A percentile compares a stretch with the other conserved stretches of the same genome.
phyloP scores from a whole-genome alignment of 1,140 invertebrate species.

The Octopus sinensis region DNA sequence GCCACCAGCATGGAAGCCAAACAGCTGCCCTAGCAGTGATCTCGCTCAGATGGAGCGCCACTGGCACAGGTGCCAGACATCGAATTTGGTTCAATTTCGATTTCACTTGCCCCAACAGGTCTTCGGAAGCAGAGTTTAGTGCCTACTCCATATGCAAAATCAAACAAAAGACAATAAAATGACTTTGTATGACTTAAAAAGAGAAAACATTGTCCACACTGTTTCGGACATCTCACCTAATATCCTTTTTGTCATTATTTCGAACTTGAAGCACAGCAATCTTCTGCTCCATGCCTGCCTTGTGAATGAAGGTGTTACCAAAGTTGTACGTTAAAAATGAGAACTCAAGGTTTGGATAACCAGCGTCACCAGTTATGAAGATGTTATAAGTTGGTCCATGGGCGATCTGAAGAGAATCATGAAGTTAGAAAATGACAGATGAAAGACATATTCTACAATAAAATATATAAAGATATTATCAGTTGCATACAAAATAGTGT shows the following conservation, averaged over 20 bases:
- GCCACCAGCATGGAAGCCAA: too few species aligned
- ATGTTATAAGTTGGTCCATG: slow-evolving; percentile 53
- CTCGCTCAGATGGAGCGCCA: too few species aligned
- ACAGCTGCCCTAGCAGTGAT: too few species aligned
- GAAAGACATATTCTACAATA: too few species aligned
- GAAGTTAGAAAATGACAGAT: too few species aligned
- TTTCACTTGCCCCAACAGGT: too few species aligned
- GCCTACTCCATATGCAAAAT: neutral
- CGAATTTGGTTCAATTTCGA: too few species aligned
- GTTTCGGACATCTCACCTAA: slow-evolving; percentile 35
- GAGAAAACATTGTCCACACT: neutral
- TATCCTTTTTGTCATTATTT: slow-evolving; percentile 56
- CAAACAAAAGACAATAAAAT: neutral
- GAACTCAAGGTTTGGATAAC: slow-evolving; percentile 53
- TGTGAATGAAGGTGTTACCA: slow-evolving; percentile 55
- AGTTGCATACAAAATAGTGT: too few species aligned
- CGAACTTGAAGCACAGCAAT: slow-evolving; percentile 45
- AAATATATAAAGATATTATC: too few species aligned
- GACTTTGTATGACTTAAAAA: neutral
- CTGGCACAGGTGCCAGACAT: too few species aligned
- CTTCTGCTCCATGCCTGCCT: slow-evolving; percentile 49
- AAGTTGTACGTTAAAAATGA: slow-evolving; percentile 54
- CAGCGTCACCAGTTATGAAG: slow-evolving; percentile 44
- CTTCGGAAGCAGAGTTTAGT: neutral
- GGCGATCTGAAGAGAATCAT: slow-evolving; percentile 40